These are phyloP conservation scores for Oithona nana DNA, from an alignment of 2,888 invertebrate species.

Conservation along the genomic window DNA sequence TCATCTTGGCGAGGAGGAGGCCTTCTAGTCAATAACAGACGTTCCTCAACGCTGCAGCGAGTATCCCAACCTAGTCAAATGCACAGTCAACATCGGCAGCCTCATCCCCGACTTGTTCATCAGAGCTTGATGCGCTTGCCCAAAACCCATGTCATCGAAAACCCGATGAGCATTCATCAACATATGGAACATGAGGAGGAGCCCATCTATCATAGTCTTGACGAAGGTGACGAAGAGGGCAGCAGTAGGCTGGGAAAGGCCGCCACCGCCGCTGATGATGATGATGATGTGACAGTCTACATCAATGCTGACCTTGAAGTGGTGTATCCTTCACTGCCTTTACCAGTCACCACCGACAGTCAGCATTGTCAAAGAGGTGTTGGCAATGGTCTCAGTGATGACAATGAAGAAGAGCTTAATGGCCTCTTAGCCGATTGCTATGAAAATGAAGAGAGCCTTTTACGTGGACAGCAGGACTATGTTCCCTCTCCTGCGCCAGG, in stretches of 20 bases:
- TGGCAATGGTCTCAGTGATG: neutral
- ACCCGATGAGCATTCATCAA: neutral
- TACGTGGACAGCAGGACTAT: neutral
- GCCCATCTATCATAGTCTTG: constrained; percentile 12
- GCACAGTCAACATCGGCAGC: neutral
- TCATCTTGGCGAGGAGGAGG: too few species aligned
- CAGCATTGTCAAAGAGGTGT: too few species aligned
- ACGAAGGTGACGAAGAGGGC: too few species aligned
- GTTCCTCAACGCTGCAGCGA: too few species aligned
- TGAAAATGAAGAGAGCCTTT: neutral
- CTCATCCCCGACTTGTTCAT: too few species aligned
- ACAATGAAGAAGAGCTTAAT: neutral
- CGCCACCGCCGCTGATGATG: too few species aligned
- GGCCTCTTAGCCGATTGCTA: neutral
- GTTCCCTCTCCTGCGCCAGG: neutral
- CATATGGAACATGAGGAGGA: neutral
- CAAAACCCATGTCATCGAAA: neutral
- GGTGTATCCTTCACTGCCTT: neutral
- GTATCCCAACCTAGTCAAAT: too few species aligned
- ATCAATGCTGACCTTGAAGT: constrained; percentile 6
- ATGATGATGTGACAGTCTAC: neutral
- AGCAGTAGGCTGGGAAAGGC: too few species aligned
- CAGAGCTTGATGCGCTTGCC: neutral
- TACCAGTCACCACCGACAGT: too few species aligned
- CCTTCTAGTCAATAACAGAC: too few species aligned